Conservation (phyloP, 2,797 vertebrate genomes). For the Aplochiton taeniatus region DNA sequence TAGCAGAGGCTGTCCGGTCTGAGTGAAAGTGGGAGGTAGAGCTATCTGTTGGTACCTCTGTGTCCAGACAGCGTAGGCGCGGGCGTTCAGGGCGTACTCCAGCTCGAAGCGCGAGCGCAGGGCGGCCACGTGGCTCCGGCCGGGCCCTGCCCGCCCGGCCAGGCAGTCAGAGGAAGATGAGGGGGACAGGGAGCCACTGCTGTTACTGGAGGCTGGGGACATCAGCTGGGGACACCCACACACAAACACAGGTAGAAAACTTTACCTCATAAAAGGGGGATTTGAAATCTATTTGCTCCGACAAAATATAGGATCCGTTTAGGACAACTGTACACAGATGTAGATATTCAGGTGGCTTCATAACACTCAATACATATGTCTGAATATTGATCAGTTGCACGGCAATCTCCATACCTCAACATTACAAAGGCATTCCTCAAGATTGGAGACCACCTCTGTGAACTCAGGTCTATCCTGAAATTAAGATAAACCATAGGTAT, state of each 20-base stretch:
- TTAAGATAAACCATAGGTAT: slow-evolving; percentile 4
- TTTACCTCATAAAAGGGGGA: neutral
- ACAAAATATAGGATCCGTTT: neutral
- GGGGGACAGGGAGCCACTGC: slow-evolving; percentile 92
- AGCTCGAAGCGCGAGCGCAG: slow-evolving; percentile 89
- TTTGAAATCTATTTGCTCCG: neutral
- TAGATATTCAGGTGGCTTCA: neutral
- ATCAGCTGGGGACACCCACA: slow-evolving; percentile 77
- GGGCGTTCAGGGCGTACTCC: slow-evolving; percentile 88
- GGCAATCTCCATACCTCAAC: slow-evolving; percentile 79
- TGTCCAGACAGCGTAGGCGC: slow-evolving; percentile 78
- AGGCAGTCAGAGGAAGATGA: slow-evolving; percentile 91
- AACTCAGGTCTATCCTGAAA: slow-evolving; percentile 91
- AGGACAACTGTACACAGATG: too few relatives aligned
- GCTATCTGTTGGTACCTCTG: slow-evolving; percentile 68
- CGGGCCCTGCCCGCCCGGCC: slow-evolving; percentile 77
- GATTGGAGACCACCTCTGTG: slow-evolving; percentile 88
- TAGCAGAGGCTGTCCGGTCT: too few relatives aligned
- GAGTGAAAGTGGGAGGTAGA: too few relatives aligned
- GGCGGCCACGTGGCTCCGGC: slow-evolving; percentile 89
- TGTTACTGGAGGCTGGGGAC: slow-evolving; percentile 94
- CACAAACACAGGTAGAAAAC: slow-evolving; percentile 12
- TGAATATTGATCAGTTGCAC: neutral
- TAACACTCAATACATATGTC: neutral
- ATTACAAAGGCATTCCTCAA: slow-evolving; percentile 93